Evolutionary conservation across 2,888 invertebrate genomes (phyloP).

Genomic region (Halictus quadricinctus): DNA sequence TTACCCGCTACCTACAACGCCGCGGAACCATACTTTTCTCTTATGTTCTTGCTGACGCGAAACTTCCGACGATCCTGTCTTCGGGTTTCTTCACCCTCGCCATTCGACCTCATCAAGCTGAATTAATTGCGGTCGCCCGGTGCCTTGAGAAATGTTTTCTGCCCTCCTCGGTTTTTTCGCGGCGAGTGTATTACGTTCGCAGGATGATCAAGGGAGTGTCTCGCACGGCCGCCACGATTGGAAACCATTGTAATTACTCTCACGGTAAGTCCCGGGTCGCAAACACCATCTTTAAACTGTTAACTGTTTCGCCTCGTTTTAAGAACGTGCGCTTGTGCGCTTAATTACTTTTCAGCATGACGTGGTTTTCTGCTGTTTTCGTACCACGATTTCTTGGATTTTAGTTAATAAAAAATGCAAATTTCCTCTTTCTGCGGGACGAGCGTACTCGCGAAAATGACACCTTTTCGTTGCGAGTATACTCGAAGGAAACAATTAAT

Average conservation of each 20-base stretch:
- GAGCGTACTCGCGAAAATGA: too few species aligned
- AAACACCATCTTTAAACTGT: not conserved
- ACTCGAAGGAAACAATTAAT: too few species aligned
- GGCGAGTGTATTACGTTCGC: not conserved
- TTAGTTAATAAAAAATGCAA: too few species aligned
- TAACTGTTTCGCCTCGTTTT: not conserved
- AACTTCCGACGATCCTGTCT: conserved; percentile 45
- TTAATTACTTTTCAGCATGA: not conserved
- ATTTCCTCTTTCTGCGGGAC: too few species aligned
- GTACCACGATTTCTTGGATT: too few species aligned
- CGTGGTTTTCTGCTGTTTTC: too few species aligned
- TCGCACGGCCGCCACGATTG: not conserved
- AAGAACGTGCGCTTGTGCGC: not conserved
- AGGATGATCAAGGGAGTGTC: not conserved
- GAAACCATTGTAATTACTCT: not conserved
- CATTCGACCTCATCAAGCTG: conserved; percentile 23
- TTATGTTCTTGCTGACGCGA: conserved; percentile 63
- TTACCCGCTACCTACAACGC: conserved; percentile 41
- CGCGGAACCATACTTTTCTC: conserved; percentile 50
- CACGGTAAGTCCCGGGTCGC: not conserved
- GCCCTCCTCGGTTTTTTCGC: not conserved
- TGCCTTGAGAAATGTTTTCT: not conserved
- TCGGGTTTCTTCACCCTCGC: conserved; percentile 2
- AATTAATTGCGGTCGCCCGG: conserved; percentile 11
- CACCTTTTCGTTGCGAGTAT: too few species aligned